Conservation (phyloP, 1,140 invertebrate species). For the fruit fly (Drosophila melanogaster) region Release_6_plus_ISO1_MT NT_033779.5:7298001-7298500, state of each 20-base stretch:
- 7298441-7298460: constrained; percentile 57
- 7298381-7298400: constrained; percentile 82
- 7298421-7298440: constrained; percentile 25
- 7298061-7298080: constrained; percentile 70
- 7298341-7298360: constrained; percentile 80
- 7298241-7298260: constrained; percentile 63
- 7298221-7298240: constrained; percentile 45
- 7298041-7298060: constrained; percentile 71
- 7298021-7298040: constrained; percentile 81
- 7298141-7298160: constrained; percentile 44
- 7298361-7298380: constrained; percentile 81
- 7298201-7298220: constrained; percentile 29
- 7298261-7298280: constrained; percentile 57
- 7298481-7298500: constrained; percentile 54
- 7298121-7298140: constrained; percentile 41
- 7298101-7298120: constrained; percentile 67
- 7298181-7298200: constrained; percentile 45
- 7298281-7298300: constrained; percentile 18
- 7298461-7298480: constrained; percentile 71
- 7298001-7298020: constrained; percentile 74
- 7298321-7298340: constrained; percentile 74
- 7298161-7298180: constrained; percentile 68
- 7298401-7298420: constrained; percentile 75
- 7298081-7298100: constrained; percentile 76
- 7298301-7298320: constrained; percentile 55